Evolutionary conservation across 2,797 vertebrate genomes (phyloP).

Genomic region (Pyrocephalus nanus): DNA sequence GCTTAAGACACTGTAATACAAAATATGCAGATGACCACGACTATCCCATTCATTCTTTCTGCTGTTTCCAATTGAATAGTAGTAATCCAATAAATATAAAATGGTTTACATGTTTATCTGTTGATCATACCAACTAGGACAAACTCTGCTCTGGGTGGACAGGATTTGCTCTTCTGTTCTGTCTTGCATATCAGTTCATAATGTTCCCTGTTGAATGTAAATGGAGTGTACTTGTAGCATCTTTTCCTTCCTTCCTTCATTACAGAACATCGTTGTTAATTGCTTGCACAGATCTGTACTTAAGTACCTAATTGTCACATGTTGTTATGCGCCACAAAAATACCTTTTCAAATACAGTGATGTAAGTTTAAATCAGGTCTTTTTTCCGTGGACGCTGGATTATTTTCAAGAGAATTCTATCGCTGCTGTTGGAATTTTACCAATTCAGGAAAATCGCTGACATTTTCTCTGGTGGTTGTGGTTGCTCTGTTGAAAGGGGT

Average conservation of each 20-base stretch:
- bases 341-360: background rate
- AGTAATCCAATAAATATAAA: background rate
- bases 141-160: background rate
- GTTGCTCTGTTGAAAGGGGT: background rate
- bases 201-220: background rate
- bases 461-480: background rate
- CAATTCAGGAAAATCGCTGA: background rate
- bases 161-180: background rate
- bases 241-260: background rate
- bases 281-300: background rate
- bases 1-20: background rate
- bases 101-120: background rate
- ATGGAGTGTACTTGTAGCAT: background rate
- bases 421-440: background rate
- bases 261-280: accelerated
- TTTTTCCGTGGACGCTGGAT: background rate
- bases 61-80: background rate
- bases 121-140: background rate
- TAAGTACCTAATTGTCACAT: background rate
- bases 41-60: background rate
- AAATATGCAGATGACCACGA: background rate
- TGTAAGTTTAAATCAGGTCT: background rate
- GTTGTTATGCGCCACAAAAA: background rate
- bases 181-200: background rate
- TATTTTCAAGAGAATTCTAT: background rate